These are phyloP conservation scores for Matsumurasca onukii DNA, from an alignment of 1,140 invertebrate species.

Conservation along the genomic window DNA sequence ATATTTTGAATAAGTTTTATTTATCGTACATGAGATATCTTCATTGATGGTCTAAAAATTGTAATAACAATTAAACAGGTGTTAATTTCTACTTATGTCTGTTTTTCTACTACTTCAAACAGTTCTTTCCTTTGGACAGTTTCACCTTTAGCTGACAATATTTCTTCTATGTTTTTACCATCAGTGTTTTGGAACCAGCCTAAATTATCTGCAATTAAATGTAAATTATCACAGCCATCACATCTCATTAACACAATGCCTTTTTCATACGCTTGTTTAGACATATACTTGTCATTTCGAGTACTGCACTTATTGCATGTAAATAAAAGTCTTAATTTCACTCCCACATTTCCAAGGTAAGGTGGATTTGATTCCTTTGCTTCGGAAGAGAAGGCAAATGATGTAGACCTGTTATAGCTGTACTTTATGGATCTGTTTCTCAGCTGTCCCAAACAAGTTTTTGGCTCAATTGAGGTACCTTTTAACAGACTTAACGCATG, in stretches of 20 bases:
- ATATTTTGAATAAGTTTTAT: too few relatives aligned
- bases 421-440: too few relatives aligned
- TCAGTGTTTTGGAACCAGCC: slow-evolving; percentile 26
- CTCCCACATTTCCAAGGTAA: slow-evolving; percentile 10
- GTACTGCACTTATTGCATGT: slow-evolving; percentile 31
- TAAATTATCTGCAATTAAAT: slow-evolving; percentile 33
- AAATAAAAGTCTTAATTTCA: slow-evolving; percentile 21
- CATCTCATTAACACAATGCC: slow-evolving; percentile 27
- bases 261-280: slow-evolving; percentile 28
- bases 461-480: too few relatives aligned
- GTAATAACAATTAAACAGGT: too few relatives aligned
- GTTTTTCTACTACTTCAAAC: too few relatives aligned
- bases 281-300: slow-evolving; percentile 28
- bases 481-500: too few relatives aligned
- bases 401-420: too few relatives aligned
- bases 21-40: too few relatives aligned
- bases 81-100: too few relatives aligned
- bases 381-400: not conserved
- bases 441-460: too few relatives aligned
- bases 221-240: slow-evolving; percentile 28
- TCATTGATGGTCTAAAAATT: too few relatives aligned
- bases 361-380: not conserved
- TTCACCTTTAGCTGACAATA: slow-evolving; percentile 29
- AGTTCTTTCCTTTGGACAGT: slow-evolving; percentile 10
- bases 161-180: slow-evolving; percentile 31